Evolutionary conservation across 2,113 vertebrate genomes (phyloP).

Genomic region (Rhineura floridana): DNA sequence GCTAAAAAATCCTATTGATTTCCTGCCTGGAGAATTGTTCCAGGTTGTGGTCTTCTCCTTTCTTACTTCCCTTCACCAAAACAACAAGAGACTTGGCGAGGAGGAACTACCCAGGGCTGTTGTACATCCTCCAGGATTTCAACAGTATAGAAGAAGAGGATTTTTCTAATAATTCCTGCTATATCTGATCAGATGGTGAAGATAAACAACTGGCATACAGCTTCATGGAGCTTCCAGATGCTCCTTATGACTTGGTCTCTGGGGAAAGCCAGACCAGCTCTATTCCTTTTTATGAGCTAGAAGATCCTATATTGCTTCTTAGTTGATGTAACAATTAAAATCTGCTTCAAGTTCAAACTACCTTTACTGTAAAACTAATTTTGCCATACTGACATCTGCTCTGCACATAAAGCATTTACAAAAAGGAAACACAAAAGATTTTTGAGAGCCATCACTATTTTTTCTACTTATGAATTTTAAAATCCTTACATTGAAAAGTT

Average conservation of each 20-base stretch:
- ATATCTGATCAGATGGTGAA: conserved; percentile 87
- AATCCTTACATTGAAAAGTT: conserved; percentile 81
- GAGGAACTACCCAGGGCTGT: conserved; percentile 98
- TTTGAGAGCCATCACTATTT: conserved; percentile 88
- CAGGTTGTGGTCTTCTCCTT: conserved; percentile 89
- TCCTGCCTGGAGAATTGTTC: conserved; percentile 90
- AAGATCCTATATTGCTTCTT: conserved; percentile 95
- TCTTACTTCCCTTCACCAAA: conserved; percentile 88
- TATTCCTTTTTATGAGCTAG: conserved; percentile 92
- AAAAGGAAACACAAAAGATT: conserved; percentile 85
- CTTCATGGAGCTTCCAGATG: conserved; percentile 94
- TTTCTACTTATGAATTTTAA: conserved; percentile 83
- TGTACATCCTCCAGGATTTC: conserved; percentile 99
- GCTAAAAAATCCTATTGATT: conserved; percentile 89
- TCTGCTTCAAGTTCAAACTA: conserved; percentile 70
- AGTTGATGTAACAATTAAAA: conserved; percentile 81
- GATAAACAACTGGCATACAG: conserved; percentile 95
- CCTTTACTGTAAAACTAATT: conserved; percentile 84
- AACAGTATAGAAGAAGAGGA: conserved; percentile 89
- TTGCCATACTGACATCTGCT: conserved; percentile 82
- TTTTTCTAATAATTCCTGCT: conserved; percentile 77
- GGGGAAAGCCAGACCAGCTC: conserved; percentile 95
- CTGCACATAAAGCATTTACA: conserved; percentile 84
- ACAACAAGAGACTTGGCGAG: conserved; percentile 96
- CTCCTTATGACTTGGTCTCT: conserved; percentile 95